phyloP scores from a whole-genome alignment of 1,140 invertebrate species.

The Drosophila hydei region DNA sequence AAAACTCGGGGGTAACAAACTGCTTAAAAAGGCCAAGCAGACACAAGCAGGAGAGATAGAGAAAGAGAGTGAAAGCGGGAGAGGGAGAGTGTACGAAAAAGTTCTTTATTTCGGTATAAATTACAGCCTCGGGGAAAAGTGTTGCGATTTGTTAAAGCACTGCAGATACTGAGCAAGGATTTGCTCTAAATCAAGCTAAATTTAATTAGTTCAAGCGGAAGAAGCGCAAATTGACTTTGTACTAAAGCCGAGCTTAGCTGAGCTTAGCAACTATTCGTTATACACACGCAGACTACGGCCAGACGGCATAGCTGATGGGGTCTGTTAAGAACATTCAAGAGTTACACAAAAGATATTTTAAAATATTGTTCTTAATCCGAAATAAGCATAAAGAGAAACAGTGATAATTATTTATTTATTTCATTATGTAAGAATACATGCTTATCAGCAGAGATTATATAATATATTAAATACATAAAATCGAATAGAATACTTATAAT shows the following conservation, averaged over 20 bases:
- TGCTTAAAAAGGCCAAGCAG: slow-evolving; percentile 28
- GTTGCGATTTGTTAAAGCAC: slow-evolving; percentile 57
- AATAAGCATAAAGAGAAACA: no score
- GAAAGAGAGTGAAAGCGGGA: background rate
- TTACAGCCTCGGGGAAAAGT: slow-evolving; percentile 60
- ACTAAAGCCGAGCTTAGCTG: background rate
- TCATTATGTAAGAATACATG: no score
- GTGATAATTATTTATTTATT: no score
- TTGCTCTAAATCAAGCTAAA: slow-evolving; percentile 6
- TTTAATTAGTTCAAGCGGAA: slow-evolving; percentile 22
- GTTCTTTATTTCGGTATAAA: slow-evolving; percentile 62
- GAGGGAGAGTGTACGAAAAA: slow-evolving; percentile 23
- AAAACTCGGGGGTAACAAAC: slow-evolving; percentile 54
- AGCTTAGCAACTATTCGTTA: background rate
- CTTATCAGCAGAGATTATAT: no score
- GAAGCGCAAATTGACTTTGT: background rate
- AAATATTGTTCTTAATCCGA: no score
- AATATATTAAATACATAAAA: no score
- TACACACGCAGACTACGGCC: no score
- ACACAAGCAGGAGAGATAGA: background rate
- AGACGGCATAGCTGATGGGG: no score
- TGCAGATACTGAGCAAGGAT: background rate
- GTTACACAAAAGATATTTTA: no score
- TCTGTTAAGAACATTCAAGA: no score
- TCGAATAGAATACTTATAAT: no score